Evolutionary conservation across 2,113 vertebrate genomes (phyloP).

Genomic region (Ramphastos sulfuratus): DNA sequence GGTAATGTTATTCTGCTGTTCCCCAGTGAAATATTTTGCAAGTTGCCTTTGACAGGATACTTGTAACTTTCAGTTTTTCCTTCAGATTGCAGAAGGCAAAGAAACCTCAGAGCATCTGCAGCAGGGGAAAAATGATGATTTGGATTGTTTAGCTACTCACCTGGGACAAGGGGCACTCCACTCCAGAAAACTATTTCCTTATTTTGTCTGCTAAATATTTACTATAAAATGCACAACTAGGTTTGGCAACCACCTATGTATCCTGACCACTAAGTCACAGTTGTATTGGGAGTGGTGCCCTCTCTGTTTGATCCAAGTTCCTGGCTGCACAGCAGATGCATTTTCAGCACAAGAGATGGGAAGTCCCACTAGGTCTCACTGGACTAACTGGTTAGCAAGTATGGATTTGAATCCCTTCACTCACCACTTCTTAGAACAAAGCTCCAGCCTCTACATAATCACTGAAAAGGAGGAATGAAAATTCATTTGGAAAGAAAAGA

Average conservation of each 20-base stretch:
- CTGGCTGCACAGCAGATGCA: neutral
- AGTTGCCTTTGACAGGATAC: neutral
- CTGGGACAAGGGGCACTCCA: neutral
- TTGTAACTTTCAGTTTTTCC: neutral
- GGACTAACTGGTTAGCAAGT: neutral
- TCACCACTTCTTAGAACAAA: neutral
- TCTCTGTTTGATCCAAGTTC: neutral
- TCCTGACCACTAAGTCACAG: neutral
- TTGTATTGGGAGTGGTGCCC: neutral
- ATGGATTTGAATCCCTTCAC: neutral
- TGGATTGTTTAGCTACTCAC: neutral
- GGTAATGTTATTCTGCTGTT: neutral
- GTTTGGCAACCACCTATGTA: conserved; percentile 14
- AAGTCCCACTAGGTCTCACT: neutral
- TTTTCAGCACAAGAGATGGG: neutral
- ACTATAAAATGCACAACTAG: conserved; percentile 7
- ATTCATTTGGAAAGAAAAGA: neutral
- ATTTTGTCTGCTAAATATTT: conserved; percentile 46
- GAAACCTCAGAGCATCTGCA: neutral
- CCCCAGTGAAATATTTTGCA: neutral
- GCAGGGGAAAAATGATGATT: neutral
- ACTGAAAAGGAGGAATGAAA: neutral
- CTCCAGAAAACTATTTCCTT: conserved; percentile 35
- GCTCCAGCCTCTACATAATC: neutral
- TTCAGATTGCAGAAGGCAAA: neutral